Percentiles rank a stretch among this genome's conserved stretches.
These are phyloP conservation scores for Psittacula derbiana DNA, from an alignment of 2,797 vertebrate species.

Conservation along the genomic window DNA sequence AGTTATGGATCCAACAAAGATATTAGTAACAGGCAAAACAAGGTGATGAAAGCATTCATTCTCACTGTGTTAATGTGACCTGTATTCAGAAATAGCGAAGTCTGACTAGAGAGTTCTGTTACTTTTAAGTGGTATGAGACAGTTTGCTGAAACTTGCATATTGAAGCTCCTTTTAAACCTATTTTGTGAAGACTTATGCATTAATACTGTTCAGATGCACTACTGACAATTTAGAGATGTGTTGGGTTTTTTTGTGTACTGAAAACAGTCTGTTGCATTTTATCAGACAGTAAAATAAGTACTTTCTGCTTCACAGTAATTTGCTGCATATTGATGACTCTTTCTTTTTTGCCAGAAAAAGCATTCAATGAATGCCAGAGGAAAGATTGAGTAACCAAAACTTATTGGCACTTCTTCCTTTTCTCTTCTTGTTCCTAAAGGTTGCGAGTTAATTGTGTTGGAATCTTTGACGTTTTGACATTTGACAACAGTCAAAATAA, in stretches of 20 bases:
- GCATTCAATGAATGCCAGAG: background rate
- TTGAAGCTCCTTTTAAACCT: background rate
- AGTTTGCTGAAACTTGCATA: background rate
- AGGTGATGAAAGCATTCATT: constrained; percentile 75
- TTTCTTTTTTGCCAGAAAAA: background rate
- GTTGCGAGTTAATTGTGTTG: constrained; percentile 92
- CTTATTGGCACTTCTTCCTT: background rate
- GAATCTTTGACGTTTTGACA: constrained; percentile 97
- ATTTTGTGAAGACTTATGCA: background rate
- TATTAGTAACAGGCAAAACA: constrained; percentile 97
- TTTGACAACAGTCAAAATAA: constrained; percentile 99
- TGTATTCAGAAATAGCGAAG: background rate
- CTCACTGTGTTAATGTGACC: background rate
- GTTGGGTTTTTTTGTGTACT: background rate
- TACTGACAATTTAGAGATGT: background rate
- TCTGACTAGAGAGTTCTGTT: background rate
- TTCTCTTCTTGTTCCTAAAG: constrained; percentile 67
- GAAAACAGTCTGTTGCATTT: background rate
- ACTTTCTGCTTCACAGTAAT: background rate
- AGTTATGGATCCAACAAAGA: constrained; percentile 99
- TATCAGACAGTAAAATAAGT: background rate
- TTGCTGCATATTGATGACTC: background rate
- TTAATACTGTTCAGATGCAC: background rate
- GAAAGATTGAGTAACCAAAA: background rate
- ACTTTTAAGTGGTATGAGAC: background rate